Evolutionary conservation across 2,797 vertebrate genomes (phyloP).

Genomic region (Coluber constrictor): DNA sequence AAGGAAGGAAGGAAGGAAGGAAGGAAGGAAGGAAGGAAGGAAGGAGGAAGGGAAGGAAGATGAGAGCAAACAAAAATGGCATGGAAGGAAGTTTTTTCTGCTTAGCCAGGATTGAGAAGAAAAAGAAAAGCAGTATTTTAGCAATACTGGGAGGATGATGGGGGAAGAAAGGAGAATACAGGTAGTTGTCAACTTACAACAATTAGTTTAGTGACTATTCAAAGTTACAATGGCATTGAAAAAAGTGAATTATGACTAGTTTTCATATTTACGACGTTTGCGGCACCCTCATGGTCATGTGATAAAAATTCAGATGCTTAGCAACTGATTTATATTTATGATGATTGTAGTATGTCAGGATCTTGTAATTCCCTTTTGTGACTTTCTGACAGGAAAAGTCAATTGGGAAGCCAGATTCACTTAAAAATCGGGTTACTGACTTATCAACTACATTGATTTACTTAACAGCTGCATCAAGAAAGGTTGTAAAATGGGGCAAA

Average conservation of each 20-base stretch:
- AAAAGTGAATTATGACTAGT: neutral
- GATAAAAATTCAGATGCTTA: neutral
- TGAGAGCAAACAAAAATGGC: neutral
- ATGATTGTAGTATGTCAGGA: neutral
- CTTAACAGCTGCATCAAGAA: neutral
- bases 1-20: too few relatives aligned
- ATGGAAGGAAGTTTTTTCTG: neutral
- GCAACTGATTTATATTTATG: neutral
- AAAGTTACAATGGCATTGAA: neutral
- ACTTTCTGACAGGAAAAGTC: neutral
- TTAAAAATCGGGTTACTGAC: neutral
- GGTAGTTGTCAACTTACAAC: neutral
- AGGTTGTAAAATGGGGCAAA: neutral
- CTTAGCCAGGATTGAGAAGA: neutral
- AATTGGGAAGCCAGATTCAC: neutral
- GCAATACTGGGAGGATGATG: neutral
- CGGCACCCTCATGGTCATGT: neutral
- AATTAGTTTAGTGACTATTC: neutral
- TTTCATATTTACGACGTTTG: neutral
- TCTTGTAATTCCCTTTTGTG: neutral
- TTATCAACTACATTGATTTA: neutral
- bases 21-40: too few relatives aligned
- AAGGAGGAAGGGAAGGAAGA: too few relatives aligned
- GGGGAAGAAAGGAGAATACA: neutral
- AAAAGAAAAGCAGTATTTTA: neutral